These are phyloP conservation scores for Emydura subglobosa DNA, from an alignment of 2,113 vertebrate species.

Conservation along the genomic window DNA sequence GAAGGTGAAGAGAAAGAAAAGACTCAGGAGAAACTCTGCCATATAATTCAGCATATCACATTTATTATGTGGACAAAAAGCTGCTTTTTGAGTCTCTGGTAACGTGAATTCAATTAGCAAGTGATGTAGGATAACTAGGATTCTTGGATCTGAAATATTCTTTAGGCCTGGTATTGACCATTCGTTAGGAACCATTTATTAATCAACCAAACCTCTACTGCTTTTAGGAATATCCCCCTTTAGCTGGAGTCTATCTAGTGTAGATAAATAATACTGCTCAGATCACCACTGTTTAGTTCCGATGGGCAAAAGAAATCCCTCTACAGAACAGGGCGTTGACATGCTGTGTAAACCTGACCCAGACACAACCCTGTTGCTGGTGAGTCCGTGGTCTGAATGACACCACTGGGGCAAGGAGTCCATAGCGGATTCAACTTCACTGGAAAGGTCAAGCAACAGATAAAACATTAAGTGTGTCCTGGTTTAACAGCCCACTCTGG, in stretches of 20 bases:
- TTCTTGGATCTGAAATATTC: neutral
- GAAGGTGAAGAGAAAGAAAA: neutral
- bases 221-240: neutral
- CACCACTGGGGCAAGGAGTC: neutral
- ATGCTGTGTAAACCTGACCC: rapidly evolving
- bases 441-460: neutral
- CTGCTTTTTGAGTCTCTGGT: neutral
- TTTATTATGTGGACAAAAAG: neutral
- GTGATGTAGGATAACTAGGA: neutral
- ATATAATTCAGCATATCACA: rapidly evolving
- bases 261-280: neutral
- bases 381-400: rapidly evolving
- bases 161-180: neutral
- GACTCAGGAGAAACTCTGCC: neutral
- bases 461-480: neutral
- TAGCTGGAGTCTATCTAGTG: neutral
- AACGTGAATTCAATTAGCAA: neutral
- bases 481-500: neutral
- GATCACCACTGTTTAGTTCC: neutral
- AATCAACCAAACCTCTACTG: neutral
- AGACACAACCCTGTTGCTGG: rapidly evolving
- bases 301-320: neutral
- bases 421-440: rapidly evolving
- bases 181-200: neutral
- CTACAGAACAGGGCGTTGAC: rapidly evolving